Percentiles rank a stretch among this genome's conserved stretches.
phyloP scores from a whole-genome alignment of 1,140 invertebrate species.

The Ptiloglossa arizonensis region DNA sequence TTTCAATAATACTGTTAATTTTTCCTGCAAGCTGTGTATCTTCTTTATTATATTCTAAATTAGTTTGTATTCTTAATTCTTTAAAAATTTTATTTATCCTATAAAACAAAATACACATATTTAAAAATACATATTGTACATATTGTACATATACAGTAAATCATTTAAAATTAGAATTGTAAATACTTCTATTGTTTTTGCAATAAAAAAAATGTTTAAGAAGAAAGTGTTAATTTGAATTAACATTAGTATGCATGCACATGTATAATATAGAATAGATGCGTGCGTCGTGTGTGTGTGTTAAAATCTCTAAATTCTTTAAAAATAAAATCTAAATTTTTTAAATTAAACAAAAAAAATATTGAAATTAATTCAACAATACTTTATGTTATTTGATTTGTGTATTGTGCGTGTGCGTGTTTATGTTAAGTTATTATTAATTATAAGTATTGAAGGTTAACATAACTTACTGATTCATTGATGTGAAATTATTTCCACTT shows the following conservation, averaged over 20 bases:
- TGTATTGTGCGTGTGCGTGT: no score
- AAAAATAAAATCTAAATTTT: background rate
- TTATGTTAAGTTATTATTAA: no score
- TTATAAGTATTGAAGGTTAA: background rate
- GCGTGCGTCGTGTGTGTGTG: no score
- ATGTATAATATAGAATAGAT: no score
- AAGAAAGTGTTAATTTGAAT: background rate
- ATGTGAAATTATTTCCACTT: background rate
- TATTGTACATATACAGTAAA: background rate
- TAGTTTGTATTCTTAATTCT: conserved; percentile 4
- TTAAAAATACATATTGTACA: background rate
- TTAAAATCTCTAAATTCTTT: no score
- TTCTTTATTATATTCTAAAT: background rate
- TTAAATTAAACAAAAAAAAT: background rate
- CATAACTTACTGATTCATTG: conserved; percentile 7
- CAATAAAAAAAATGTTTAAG: background rate
- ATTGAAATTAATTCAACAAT: no score
- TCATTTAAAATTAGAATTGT: background rate
- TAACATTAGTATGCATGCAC: no score
- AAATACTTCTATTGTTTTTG: background rate
- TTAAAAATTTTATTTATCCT: conserved; percentile 7
- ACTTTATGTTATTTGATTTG: no score
- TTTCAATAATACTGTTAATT: conserved; percentile 29
- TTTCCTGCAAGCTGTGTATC: conserved; percentile 22
- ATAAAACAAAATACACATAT: background rate